phyloP scores from a whole-genome alignment of 1,140 invertebrate genomes.

The Araneus ventricosus region DNA sequence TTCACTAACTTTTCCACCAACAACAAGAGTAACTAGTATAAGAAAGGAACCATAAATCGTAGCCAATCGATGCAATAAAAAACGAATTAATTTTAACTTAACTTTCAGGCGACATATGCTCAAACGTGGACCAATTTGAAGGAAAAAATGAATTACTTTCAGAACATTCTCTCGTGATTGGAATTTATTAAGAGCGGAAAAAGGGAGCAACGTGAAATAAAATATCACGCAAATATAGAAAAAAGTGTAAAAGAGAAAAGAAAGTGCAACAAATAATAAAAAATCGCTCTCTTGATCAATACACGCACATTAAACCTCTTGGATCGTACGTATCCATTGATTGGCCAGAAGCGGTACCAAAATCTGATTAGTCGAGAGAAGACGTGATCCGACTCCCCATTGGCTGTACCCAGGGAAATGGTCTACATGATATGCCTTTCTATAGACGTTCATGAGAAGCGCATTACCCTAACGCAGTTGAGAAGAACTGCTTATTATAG shows the following conservation, averaged over 20 bases:
- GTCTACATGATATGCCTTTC: constrained; percentile 45
- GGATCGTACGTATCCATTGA: constrained; percentile 9
- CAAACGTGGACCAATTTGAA: background rate
- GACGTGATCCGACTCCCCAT: constrained; percentile 36
- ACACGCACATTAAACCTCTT: background rate
- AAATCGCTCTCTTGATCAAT: background rate
- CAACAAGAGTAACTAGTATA: background rate
- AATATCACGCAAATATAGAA: too few relatives aligned
- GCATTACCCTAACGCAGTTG: background rate
- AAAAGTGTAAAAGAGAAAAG: background rate
- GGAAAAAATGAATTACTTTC: background rate
- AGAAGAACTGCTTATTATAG: background rate
- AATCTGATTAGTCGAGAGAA: constrained; percentile 53
- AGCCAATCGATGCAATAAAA: background rate
- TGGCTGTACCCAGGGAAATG: constrained; percentile 20
- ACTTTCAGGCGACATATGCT: background rate
- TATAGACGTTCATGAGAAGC: background rate
- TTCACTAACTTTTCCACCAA: too few relatives aligned
- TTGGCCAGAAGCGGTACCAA: constrained; percentile 31
- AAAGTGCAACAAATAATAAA: constrained; percentile 6
- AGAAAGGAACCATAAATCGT: background rate
- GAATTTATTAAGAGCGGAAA: background rate
- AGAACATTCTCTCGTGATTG: background rate
- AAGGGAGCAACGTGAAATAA: too few relatives aligned
- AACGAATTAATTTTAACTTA: background rate